Evolutionary conservation across 2,888 invertebrate genomes (phyloP).

Genomic region (Macrostomum cliftonense): DNA sequence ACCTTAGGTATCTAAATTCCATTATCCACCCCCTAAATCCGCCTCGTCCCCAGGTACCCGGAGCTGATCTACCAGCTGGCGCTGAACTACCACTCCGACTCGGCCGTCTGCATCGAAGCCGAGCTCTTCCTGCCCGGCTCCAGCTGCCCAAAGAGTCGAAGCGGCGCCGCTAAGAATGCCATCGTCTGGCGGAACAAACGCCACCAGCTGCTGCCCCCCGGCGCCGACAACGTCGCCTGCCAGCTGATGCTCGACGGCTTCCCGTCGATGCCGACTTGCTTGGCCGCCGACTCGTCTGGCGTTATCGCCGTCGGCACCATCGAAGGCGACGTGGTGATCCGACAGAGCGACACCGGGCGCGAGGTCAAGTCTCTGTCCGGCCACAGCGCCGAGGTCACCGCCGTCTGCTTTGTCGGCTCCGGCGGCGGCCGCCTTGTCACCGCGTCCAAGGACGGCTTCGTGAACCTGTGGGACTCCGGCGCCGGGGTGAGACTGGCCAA

Average conservation of each 20-base stretch:
- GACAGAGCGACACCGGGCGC: slow-evolving; percentile 12
- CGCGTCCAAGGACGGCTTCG: slow-evolving; percentile 25
- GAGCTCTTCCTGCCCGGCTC: neutral
- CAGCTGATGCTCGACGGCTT: slow-evolving; percentile 9
- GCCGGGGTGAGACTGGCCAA: slow-evolving; percentile 24
- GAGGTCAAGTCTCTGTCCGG: slow-evolving; percentile 24
- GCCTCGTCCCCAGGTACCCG: slow-evolving; percentile 20
- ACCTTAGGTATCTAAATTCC: too few relatives aligned
- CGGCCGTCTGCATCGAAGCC: slow-evolving; percentile 13
- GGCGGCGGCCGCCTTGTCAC: slow-evolving; percentile 20
- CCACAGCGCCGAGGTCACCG: slow-evolving; percentile 26
- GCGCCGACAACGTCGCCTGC: neutral
- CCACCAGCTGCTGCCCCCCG: neutral
- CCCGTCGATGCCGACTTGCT: neutral
- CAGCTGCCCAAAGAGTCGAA: too few relatives aligned
- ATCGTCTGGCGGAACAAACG: slow-evolving; percentile 5
- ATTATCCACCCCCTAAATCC: neutral
- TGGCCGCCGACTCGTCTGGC: too few relatives aligned
- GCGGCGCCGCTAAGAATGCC: neutral
- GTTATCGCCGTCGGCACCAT: too few relatives aligned
- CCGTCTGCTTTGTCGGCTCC: slow-evolving; percentile 28
- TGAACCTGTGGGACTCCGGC: slow-evolving; percentile 29
- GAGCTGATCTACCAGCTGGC: slow-evolving; percentile 30
- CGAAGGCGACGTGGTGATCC: too few relatives aligned
- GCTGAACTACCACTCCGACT: slow-evolving; percentile 19